A percentile compares a stretch with the other conserved stretches of the same genome.
phyloP scores from a whole-genome alignment of 2,888 invertebrate genomes.

The Phytoseiulus persimilis region DNA sequence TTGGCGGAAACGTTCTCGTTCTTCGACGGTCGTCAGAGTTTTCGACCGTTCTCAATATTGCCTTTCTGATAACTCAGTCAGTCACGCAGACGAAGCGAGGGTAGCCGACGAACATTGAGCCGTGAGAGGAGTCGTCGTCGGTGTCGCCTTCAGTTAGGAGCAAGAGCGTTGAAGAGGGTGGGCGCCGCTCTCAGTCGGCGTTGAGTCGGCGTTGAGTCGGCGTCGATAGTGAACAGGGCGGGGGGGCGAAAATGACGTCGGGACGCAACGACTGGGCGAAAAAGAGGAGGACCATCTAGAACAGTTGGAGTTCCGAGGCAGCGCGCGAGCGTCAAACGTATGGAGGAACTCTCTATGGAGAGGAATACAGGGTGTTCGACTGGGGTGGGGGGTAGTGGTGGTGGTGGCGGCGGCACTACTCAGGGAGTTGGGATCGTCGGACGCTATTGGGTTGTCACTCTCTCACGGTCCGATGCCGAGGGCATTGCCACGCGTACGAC shows the following conservation, averaged over 20 bases:
- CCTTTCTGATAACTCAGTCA: constrained; percentile 35
- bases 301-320: background rate
- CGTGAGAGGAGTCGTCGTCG: background rate
- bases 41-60: constrained; percentile 35
- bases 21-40: constrained; percentile 32
- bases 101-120: background rate
- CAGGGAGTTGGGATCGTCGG: background rate
- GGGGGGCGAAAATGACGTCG: background rate
- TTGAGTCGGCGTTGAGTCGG: background rate
- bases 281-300: background rate
- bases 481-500: background rate
- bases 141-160: background rate
- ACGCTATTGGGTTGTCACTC: background rate
- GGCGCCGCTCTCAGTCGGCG: background rate
- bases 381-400: background rate
- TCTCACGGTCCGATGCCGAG: background rate
- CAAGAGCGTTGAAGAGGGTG: background rate
- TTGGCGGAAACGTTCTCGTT: background rate
- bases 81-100: background rate
- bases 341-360: background rate
- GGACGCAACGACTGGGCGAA: background rate
- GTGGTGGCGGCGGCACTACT: background rate
- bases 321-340: background rate
- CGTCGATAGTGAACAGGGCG: background rate
- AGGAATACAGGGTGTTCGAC: background rate